Percentiles rank a stretch among this genome's conserved stretches.
phyloP scores from a whole-genome alignment of 1,140 invertebrate species.

The Oreohelix idahoensis region DNA sequence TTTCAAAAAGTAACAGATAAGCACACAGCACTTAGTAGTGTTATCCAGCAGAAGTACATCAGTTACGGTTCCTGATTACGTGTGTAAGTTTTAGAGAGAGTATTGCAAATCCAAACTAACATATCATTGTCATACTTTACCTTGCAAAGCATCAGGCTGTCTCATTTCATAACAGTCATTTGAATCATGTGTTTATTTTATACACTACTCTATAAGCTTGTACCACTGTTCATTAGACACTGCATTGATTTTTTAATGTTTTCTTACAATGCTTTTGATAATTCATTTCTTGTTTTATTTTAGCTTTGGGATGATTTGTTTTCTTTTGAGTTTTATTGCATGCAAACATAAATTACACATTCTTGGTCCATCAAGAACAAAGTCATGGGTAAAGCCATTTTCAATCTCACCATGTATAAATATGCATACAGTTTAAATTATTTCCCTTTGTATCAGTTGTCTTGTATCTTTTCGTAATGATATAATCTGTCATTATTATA shows the following conservation, averaged over 20 bases:
- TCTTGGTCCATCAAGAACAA: not conserved
- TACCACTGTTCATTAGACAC: not conserved
- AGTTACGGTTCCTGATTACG: not conserved
- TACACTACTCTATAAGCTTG: not conserved
- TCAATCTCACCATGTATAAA: conserved; percentile 5
- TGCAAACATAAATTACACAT: not conserved
- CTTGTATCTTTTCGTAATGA: not conserved
- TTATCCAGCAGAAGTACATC: too few species aligned
- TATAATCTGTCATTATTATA: not conserved
- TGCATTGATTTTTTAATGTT: not conserved
- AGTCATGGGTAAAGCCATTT: not conserved
- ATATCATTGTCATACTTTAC: not conserved
- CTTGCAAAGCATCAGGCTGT: not conserved
- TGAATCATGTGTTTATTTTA: not conserved
- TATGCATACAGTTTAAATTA: not conserved
- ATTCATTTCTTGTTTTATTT: not conserved
- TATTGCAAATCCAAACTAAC: not conserved
- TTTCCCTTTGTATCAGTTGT: not conserved
- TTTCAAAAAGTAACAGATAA: too few species aligned
- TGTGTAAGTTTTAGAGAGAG: not conserved
- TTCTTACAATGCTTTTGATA: not conserved
- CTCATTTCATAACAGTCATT: not conserved
- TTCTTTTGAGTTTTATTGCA: not conserved
- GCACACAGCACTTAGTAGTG: too few species aligned
- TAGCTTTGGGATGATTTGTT: not conserved